Conservation (phyloP, 2,113 vertebrate species). For the Isichthys henryi region DNA sequence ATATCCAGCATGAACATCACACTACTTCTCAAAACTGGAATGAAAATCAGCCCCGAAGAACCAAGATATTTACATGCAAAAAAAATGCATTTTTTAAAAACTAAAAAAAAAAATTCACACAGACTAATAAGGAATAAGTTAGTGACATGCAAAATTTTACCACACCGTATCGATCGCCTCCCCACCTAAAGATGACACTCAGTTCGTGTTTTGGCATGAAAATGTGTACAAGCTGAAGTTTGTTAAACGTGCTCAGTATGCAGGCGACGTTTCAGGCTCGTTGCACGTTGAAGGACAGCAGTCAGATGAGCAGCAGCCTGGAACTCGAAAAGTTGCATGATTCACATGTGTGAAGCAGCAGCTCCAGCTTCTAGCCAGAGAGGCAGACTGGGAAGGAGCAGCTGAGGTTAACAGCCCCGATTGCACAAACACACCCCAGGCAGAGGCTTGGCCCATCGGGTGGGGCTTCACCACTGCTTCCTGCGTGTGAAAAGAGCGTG, state of each 20-base stretch:
- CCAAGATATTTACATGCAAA: neutral
- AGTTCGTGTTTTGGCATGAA: too few relatives aligned
- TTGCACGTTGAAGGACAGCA: neutral
- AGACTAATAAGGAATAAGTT: too few relatives aligned
- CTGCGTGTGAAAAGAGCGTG: too few relatives aligned
- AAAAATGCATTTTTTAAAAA: neutral
- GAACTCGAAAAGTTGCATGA: neutral
- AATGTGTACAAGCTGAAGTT: neutral
- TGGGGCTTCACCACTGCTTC: neutral
- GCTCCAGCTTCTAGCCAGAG: neutral
- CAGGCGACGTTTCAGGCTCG: neutral
- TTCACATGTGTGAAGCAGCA: neutral
- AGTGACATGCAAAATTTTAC: too few relatives aligned
- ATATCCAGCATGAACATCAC: neutral
- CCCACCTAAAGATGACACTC: too few relatives aligned
- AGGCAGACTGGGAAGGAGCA: neutral
- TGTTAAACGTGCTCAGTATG: neutral
- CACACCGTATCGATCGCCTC: too few relatives aligned
- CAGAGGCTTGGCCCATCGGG: neutral
- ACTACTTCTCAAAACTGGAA: neutral
- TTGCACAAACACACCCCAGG: constrained; percentile 3
- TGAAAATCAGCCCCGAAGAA: neutral
- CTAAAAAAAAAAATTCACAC: neutral
- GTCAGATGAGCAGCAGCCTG: neutral
- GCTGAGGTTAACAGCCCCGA: neutral